Evolutionary conservation across 2,113 vertebrate species (phyloP), one percentile per base, ranked within the genome.

Genomic region (Charadrius vociferus): DNA sequence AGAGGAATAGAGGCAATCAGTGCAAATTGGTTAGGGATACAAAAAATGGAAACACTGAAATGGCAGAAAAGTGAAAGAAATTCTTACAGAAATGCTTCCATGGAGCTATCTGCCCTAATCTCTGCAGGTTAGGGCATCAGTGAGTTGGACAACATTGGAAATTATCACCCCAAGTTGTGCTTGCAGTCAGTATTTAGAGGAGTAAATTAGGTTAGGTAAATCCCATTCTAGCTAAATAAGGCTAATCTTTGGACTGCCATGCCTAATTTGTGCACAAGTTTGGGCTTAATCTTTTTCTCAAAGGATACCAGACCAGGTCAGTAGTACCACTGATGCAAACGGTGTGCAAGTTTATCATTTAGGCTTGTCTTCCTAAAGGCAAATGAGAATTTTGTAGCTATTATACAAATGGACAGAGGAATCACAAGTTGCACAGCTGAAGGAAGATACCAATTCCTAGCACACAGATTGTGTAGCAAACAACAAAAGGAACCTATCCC

Each of bases 361-460:
- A 45, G 62, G 32, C 11, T 67, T 49, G n/a, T 37, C 50, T 78
- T 92, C 37, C 17, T 70, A 58, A 68, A 79, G 47, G 56, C 65
- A 84, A 63, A 72, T 43, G 9, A 26, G n/a, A 80, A 53, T 61
- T 94, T 61, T 59, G 20, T 68, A 82, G 41, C 86, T 85, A 2
- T 68, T n/a, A 0, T 45, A 70, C 23, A 82, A n/a, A 74, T 21
- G 39, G 68, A 39, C 39, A 67, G n/a, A 88, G 63, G 36, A 88
- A 78, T 92, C 58, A 39, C 83, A 91, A 80, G 41, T 10, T 68
- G 20, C 87, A 39, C 43, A 79, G 43, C 1, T 74, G 53, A 83
- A 86, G 62, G 77, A 86, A 97, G 87, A 82, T 43, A 96, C 79
- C 68, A 70, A n/a, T 85, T 89, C 88, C 75, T 75, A 88, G 89